These are phyloP conservation scores for Grallaria varia DNA, from an alignment of 2,113 vertebrate species.

Conservation along the genomic window DNA sequence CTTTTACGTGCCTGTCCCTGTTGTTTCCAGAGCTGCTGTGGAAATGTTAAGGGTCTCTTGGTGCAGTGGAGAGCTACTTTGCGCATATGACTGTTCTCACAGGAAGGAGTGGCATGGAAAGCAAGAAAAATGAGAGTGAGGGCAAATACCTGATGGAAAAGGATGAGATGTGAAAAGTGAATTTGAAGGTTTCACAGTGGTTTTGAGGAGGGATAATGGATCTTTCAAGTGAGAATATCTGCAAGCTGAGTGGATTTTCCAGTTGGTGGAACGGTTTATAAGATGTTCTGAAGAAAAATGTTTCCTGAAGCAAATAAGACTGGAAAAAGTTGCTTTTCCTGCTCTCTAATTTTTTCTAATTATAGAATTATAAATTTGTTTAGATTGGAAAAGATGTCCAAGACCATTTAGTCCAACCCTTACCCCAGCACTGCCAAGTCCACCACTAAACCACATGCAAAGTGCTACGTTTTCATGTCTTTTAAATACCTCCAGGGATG, in stretches of 20 bases:
- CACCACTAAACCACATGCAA: neutral
- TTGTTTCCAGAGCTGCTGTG: neutral
- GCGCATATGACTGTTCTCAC: neutral
- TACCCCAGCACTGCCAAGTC: neutral
- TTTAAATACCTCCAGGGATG: neutral
- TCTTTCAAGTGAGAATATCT: neutral
- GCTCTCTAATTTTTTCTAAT: neutral
- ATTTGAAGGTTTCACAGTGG: neutral
- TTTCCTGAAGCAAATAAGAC: neutral
- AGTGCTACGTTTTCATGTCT: neutral
- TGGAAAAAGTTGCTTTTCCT: neutral
- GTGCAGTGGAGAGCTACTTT: neutral
- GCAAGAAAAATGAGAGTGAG: neutral
- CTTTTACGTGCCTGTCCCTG: neutral
- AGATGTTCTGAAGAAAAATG: neutral
- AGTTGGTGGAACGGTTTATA: neutral
- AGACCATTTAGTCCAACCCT: too few relatives aligned
- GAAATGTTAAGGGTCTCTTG: neutral
- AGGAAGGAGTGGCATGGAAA: neutral
- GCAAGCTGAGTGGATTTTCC: neutral
- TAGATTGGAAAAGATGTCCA: neutral
- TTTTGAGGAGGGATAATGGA: neutral
- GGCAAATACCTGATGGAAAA: neutral
- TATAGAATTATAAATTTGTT: neutral
- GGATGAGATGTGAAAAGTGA: neutral